These are phyloP conservation scores for Toxotes lorentzi DNA, from an alignment of 2,797 vertebrate species.

Conservation along the genomic window DNA sequence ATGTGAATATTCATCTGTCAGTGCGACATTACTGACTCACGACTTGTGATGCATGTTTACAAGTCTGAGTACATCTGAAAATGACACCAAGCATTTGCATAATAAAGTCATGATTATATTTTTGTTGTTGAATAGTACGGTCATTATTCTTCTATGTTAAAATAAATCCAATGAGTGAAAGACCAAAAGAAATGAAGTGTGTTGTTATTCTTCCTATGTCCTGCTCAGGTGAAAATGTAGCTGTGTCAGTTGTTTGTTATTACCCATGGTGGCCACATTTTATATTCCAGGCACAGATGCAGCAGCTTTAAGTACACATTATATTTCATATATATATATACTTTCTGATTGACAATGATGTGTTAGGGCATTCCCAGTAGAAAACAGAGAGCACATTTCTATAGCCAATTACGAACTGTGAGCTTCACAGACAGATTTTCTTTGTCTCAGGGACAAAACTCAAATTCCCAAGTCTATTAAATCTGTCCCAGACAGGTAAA, in stretches of 20 bases:
- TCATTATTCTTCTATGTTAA: neutral
- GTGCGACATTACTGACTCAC: neutral
- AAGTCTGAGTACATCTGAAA: conserved; percentile 2
- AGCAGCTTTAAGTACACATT: conserved; percentile 12
- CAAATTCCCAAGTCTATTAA: conserved; percentile 73
- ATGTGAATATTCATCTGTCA: conserved; percentile 3
- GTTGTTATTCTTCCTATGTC: conserved; percentile 11
- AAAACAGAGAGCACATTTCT: conserved; percentile 52
- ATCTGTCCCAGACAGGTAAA: conserved; percentile 71
- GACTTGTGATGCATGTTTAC: neutral
- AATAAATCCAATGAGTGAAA: neutral
- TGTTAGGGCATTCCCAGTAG: conserved; percentile 36
- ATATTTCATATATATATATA: conserved; percentile 21
- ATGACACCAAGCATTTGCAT: conserved; percentile 22
- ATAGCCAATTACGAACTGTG: conserved; percentile 60
- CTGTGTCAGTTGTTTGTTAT: conserved; percentile 31
- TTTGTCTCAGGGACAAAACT: conserved; percentile 52
- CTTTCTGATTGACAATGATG: conserved; percentile 59
- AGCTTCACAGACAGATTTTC: conserved; percentile 55
- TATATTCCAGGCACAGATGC: neutral
- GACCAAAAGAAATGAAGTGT: neutral
- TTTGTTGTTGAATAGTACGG: conserved; percentile 10
- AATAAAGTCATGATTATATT: neutral
- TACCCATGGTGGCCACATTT: conserved; percentile 3
- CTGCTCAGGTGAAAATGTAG: neutral